Evolutionary conservation across 2,113 vertebrate species (phyloP).

Genomic region (Hippopotamus amphibius): DNA sequence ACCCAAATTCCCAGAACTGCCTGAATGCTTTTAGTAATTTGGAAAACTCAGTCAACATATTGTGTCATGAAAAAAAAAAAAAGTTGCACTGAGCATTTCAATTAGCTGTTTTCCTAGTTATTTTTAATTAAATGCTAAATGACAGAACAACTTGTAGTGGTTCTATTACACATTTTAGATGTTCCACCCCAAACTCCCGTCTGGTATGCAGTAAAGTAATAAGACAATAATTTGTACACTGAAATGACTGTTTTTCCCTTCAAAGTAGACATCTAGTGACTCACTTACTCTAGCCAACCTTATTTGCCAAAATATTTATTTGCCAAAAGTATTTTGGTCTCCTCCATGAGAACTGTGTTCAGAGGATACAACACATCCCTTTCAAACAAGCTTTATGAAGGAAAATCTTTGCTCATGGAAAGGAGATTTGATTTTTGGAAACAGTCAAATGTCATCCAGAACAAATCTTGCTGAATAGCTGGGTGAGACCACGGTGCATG

Average conservation of each 20-base stretch:
- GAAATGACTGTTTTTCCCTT: slow-evolving; percentile 21
- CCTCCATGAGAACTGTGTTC: background rate
- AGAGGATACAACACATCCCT: background rate
- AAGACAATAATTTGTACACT: slow-evolving; percentile 14
- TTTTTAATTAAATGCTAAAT: slow-evolving; percentile 76
- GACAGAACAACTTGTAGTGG: slow-evolving; percentile 31
- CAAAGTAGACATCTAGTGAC: background rate
- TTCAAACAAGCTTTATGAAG: background rate
- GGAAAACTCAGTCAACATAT: slow-evolving; percentile 71
- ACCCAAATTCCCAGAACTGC: slow-evolving; percentile 64
- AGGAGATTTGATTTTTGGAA: slow-evolving; percentile 40
- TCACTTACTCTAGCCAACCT: background rate
- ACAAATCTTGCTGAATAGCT: background rate
- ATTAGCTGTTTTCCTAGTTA: slow-evolving; percentile 64
- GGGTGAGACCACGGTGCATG: background rate
- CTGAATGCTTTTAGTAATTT: slow-evolving; percentile 75
- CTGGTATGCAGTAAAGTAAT: slow-evolving; percentile 25
- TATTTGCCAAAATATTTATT: background rate
- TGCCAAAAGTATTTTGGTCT: slow-evolving; percentile 13
- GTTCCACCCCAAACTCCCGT: background rate
- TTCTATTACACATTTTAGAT: slow-evolving; percentile 24
- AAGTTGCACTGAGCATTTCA: slow-evolving; percentile 59
- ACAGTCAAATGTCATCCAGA: slow-evolving; percentile 23
- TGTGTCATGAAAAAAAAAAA: background rate
- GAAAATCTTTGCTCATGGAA: slow-evolving; percentile 24